These are phyloP conservation scores for Cheilinus undulatus DNA, from an alignment of 2,113 vertebrate genomes.

Conservation along the genomic window DNA sequence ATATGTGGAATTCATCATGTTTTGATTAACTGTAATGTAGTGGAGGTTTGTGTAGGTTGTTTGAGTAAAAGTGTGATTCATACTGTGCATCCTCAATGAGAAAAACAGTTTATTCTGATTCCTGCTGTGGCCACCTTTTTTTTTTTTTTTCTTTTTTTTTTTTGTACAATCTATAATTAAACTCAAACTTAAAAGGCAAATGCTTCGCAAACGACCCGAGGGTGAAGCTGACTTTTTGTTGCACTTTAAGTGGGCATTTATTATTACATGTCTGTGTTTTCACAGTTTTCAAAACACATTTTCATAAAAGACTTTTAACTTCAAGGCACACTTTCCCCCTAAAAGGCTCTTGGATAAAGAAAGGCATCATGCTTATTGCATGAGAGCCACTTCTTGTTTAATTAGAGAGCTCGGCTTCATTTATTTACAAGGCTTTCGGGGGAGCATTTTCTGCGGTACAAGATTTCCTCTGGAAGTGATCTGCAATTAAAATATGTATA, in stretches of 20 bases:
- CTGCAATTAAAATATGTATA: conserved; percentile 54
- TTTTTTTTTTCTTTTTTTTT: too few species aligned
- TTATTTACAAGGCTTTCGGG: conserved; percentile 62
- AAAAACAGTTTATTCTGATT: conserved; percentile 27
- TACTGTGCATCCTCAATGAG: background rate
- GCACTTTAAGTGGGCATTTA: conserved; percentile 70
- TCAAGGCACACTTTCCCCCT: conserved; percentile 50
- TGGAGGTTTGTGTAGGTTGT: background rate
- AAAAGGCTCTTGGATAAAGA: conserved; percentile 59
- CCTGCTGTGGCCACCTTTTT: conserved; percentile 41
- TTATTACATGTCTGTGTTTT: conserved; percentile 68
- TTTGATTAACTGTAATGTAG: background rate
- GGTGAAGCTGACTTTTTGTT: conserved; percentile 67
- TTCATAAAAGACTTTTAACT: conserved; percentile 58
- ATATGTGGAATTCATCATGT: background rate
- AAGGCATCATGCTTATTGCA: conserved; percentile 55
- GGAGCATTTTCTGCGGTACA: conserved; percentile 31
- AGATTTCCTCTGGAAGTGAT: conserved; percentile 50
- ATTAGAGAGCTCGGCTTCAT: conserved; percentile 60
- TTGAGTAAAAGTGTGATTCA: background rate
- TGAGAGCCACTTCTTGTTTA: conserved; percentile 63
- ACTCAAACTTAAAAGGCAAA: conserved; percentile 65
- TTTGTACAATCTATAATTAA: conserved; percentile 76
- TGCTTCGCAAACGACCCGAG: conserved; percentile 68
- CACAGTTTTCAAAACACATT: conserved; percentile 65